Conservation (phyloP, 2,888 invertebrate species). For the Syrista parreyssii region DNA sequence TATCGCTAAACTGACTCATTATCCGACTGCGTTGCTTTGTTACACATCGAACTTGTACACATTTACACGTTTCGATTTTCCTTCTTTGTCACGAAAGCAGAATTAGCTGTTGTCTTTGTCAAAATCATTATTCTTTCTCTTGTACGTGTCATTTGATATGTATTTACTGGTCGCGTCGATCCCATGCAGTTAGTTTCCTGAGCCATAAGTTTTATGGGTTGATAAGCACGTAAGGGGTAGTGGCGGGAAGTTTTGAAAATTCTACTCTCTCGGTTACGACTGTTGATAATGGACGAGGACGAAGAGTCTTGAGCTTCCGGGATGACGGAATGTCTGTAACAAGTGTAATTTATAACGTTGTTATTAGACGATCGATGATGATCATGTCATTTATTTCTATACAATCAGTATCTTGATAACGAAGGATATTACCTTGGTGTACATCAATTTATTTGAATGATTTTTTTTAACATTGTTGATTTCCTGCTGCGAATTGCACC, state of each 20-base stretch:
- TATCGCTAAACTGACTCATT: conserved; percentile 52
- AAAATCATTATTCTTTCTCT: not conserved
- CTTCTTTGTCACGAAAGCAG: not conserved
- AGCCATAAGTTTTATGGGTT: not conserved
- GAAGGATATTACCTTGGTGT: not conserved
- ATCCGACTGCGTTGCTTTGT: conserved; percentile 22
- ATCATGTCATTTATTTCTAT: not conserved
- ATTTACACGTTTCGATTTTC: not conserved
- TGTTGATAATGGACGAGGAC: not conserved
- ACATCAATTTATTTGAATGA: not conserved
- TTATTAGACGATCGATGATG: not conserved
- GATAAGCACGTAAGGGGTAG: not conserved
- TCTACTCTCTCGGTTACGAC: not conserved
- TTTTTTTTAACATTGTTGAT: not conserved
- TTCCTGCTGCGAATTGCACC: not conserved
- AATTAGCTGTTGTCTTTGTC: not conserved
- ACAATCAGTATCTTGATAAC: not conserved
- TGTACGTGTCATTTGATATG: not conserved
- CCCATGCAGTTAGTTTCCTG: not conserved
- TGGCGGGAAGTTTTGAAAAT: not conserved
- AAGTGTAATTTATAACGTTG: not conserved
- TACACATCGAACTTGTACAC: not conserved
- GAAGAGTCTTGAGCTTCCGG: not conserved
- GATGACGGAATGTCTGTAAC: not conserved
- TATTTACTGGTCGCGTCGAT: not conserved